Evolutionary conservation across 2,888 invertebrate species (phyloP).

Genomic region (Selenia dentaria): DNA sequence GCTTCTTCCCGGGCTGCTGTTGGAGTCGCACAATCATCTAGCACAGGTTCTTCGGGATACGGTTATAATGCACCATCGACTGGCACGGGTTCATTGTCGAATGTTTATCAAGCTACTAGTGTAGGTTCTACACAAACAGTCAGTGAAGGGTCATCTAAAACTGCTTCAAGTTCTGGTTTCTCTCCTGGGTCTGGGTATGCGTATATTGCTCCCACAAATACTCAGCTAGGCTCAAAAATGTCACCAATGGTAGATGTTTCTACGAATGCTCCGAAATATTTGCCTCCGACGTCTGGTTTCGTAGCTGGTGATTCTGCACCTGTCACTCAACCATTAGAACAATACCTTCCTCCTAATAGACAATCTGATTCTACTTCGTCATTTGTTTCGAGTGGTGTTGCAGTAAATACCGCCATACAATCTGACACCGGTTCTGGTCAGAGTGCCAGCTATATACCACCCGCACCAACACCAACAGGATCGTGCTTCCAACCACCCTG

Average conservation of each 20-base stretch:
- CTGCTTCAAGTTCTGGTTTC: slow-evolving; percentile 16
- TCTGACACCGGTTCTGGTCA: slow-evolving; percentile 13
- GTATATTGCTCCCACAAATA: slow-evolving; percentile 22
- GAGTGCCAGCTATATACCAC: slow-evolving; percentile 44
- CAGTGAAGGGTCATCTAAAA: slow-evolving; percentile 20
- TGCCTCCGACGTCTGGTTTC: slow-evolving; percentile 55
- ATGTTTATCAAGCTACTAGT: slow-evolving; percentile 9
- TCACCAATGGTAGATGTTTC: slow-evolving; percentile 41
- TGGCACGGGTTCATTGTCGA: slow-evolving; percentile 10
- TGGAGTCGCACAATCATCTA: slow-evolving; percentile 14
- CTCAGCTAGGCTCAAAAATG: slow-evolving; percentile 8
- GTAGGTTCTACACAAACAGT: slow-evolving; percentile 11
- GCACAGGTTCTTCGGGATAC: slow-evolving; percentile 39
- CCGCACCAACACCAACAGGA: slow-evolving; percentile 5
- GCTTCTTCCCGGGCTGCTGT: slow-evolving; percentile 16
- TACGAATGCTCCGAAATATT: slow-evolving; percentile 67
- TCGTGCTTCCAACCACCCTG: neutral
- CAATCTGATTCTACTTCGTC: slow-evolving; percentile 19
- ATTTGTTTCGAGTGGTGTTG: slow-evolving; percentile 5
- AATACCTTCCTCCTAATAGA: slow-evolving; percentile 25
- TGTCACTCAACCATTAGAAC: slow-evolving; percentile 14
- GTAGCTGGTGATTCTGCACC: slow-evolving; percentile 1
- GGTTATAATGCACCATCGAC: slow-evolving; percentile 33
- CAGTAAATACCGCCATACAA: slow-evolving; percentile 9
- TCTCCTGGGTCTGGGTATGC: slow-evolving; percentile 21